Conservation (phyloP, 2,113 vertebrate genomes). For the Coryphaenoides rupestris region DNA sequence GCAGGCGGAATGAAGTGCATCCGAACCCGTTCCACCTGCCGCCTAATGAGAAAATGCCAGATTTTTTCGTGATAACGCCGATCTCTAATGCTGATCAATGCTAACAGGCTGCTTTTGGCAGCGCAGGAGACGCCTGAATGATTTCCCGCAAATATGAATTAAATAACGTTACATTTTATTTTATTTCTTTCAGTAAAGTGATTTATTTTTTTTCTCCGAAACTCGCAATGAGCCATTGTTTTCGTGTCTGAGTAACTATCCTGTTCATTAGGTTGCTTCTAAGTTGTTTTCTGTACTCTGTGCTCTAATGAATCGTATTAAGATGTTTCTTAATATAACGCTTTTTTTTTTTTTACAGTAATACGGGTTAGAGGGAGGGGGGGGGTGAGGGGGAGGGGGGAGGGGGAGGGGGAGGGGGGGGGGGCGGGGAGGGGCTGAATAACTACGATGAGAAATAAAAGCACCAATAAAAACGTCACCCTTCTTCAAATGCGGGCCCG, state of each 20-base stretch:
- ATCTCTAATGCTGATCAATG: constrained; percentile 47
- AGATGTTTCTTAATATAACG: neutral
- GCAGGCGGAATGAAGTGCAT: constrained; percentile 40
- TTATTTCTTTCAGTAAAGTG: constrained; percentile 10
- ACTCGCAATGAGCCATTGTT: constrained; percentile 34
- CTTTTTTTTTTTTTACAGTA: too few species aligned
- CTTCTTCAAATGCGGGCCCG: too few species aligned
- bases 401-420: too few species aligned
- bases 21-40: constrained; percentile 65
- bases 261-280: constrained; percentile 44
- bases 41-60: constrained; percentile 37
- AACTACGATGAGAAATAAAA: too few species aligned
- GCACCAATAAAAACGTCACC: too few species aligned
- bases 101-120: constrained; percentile 50
- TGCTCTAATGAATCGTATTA: constrained; percentile 26
- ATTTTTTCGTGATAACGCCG: constrained; percentile 34
- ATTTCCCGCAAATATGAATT: constrained; percentile 35
- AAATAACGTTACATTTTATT: constrained; percentile 35
- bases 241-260: constrained; percentile 43
- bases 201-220: constrained; percentile 11
- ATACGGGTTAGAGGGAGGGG: too few species aligned
- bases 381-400: constrained; percentile 23
- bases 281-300: constrained; percentile 10
- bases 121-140: constrained; percentile 5
- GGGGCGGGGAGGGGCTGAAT: too few species aligned